These are phyloP conservation scores for Chaenodraco wilsoni DNA, from an alignment of 2,797 vertebrate genomes.

Conservation along the genomic window DNA sequence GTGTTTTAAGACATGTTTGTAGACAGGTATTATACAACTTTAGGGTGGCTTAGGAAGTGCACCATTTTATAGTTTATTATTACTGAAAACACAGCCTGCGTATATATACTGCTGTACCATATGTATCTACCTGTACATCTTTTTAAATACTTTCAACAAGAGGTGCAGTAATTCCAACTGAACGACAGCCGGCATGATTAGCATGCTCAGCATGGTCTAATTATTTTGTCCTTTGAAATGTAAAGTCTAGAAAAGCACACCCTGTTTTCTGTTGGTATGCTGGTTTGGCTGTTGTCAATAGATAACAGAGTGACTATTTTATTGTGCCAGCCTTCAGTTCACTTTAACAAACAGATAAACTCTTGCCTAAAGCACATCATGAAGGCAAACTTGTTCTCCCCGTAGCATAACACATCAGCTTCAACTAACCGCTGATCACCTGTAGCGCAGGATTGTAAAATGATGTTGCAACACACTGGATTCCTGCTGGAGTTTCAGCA, in stretches of 20 bases:
- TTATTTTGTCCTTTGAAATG: background rate
- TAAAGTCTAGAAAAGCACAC: background rate
- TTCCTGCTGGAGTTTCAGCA: slow-evolving; percentile 47
- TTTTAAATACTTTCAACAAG: slow-evolving; percentile 7
- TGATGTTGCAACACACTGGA: slow-evolving; percentile 65
- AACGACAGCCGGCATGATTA: background rate
- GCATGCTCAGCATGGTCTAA: background rate
- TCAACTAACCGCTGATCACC: slow-evolving; percentile 48
- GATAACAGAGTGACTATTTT: background rate
- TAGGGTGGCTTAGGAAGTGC: background rate
- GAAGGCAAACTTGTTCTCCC: slow-evolving; percentile 41
- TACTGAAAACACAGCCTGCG: slow-evolving; percentile 11
- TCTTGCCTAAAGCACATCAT: background rate
- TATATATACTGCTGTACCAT: slow-evolving; percentile 42
- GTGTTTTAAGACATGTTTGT: slow-evolving; percentile 6
- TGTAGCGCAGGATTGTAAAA: slow-evolving; percentile 38
- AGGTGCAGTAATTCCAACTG: slow-evolving; percentile 9
- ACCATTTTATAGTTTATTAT: slow-evolving; percentile 16
- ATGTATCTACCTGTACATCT: slow-evolving; percentile 28
- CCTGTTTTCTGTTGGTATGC: background rate
- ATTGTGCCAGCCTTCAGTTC: background rate
- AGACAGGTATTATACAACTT: slow-evolving; percentile 25
- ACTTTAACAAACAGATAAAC: slow-evolving; percentile 12
- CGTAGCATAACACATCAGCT: slow-evolving; percentile 24
- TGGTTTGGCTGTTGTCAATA: background rate